Evolutionary conservation across 35 echinoderm and acorn worm genomes (phyloP).

Genomic region (Apostichopus californicus): DNA sequence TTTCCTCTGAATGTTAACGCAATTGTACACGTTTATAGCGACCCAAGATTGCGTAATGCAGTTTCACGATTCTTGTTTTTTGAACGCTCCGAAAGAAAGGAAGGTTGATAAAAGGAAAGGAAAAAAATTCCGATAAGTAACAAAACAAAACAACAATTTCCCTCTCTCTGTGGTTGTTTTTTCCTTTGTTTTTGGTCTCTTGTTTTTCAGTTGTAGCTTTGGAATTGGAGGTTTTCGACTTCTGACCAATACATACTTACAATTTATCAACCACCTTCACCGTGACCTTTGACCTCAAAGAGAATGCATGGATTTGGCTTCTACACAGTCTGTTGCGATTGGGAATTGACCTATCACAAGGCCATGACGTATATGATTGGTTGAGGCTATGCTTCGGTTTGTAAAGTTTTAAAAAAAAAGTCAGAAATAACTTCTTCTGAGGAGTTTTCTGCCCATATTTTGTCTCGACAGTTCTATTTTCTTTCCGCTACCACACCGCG

Average conservation of each 20-base stretch:
- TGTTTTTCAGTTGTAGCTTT: neutral
- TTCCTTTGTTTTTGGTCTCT: neutral
- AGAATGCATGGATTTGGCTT: constrained; percentile 10
- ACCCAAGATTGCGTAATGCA: no score
- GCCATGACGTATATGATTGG: constrained; percentile 40
- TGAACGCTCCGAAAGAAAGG: no score
- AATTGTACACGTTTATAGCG: no score
- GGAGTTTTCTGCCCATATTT: neutral
- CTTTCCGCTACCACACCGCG: constrained; percentile 7
- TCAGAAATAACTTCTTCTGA: neutral
- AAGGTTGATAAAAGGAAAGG: no score
- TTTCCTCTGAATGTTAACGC: no score
- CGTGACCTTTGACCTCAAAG: constrained; percentile 27
- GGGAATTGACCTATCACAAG: constrained; percentile 41
- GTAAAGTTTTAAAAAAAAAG: neutral
- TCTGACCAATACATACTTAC: neutral
- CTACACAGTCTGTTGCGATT: neutral
- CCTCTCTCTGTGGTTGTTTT: no score
- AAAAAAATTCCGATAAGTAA: no score
- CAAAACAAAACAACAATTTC: no score
- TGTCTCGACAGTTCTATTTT: neutral
- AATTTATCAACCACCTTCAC: neutral
- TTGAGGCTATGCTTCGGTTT: neutral
- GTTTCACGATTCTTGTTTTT: no score
- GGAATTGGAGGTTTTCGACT: neutral